Conservation (phyloP, 2,797 vertebrate genomes). For the Atherinosoma microstoma region DNA sequence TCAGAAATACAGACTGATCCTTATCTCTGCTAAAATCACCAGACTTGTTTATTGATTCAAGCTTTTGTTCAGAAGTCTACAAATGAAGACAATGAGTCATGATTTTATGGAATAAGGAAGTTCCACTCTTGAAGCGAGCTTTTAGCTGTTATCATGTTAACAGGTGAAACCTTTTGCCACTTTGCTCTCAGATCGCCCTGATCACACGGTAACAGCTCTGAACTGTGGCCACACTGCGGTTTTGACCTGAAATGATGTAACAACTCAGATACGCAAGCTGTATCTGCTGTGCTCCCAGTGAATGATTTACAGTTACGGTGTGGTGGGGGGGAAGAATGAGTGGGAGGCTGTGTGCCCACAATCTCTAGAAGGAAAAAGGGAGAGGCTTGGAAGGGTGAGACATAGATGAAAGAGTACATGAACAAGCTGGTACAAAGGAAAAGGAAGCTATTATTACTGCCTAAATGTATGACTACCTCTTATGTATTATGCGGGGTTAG, state of each 20-base stretch:
- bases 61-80: slow-evolving; percentile 24
- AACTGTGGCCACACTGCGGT: background rate
- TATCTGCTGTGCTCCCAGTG: background rate
- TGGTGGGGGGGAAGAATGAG: background rate
- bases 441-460: background rate
- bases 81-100: background rate
- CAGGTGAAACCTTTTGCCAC: background rate
- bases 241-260: background rate
- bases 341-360: background rate
- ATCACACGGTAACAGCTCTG: background rate
- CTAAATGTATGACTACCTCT: background rate
- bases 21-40: background rate
- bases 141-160: background rate
- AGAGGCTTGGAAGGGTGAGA: background rate
- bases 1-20: background rate
- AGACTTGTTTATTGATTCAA: slow-evolving; percentile 7
- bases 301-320: background rate
- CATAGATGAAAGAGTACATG: background rate
- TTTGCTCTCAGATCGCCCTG: background rate
- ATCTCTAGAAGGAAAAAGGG: background rate
- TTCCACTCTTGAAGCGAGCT: background rate
- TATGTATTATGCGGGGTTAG: background rate
- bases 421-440: background rate
- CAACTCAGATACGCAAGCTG: background rate
- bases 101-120: background rate